Base-by-base conservation (phyloP, 2,888 invertebrate species). In the Agrilus mali region DNA sequence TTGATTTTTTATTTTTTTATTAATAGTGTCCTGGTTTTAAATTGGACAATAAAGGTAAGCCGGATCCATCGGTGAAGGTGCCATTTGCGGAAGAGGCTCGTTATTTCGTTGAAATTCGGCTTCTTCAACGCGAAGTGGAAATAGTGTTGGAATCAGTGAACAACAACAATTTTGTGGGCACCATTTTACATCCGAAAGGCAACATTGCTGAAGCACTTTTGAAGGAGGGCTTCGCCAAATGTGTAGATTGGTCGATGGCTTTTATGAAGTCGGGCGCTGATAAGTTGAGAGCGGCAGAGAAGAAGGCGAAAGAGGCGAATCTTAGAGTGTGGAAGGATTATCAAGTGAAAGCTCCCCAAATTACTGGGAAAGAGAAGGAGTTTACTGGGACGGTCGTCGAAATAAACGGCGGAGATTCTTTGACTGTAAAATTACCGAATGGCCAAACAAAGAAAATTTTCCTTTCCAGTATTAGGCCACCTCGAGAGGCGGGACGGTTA, bases 401-500 rank as follows among this genome's bases (percentile, higher is more conserved):
- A 67, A 82, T 96, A 33, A 82, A 90, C 5, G 93, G 94, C 60
- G 97, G 92, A 1, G 98, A 99, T 69, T 88, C 93, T 1, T 69
- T 99, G 31, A 78, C 86, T 40, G 80, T 98, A 0, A 92, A 89
- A 63, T 70, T 83, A 42, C 69, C 78, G 20, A 86, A 84, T 60
- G 86, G 85, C 33, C 74, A 78, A 33, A 70, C 77, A 35, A 89
- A 89, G 66, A 98, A 97, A 68, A 81, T 98, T 37, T 97, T 96
- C 71, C 73, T 99, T 48, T 87, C 97, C 27, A 94, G 95, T 63
- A 86, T 99, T 60, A 78, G 96, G 54, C 89, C 96, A 40, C 97
- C 96, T 33, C 81, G 89, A 66, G 89, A 82, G 63, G 60, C 69
- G 32, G 63, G 64, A 34, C 64, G 71, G 58, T 61, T 50, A 51